Conservation (phyloP, 2,797 vertebrate genomes). For the Typhlichthys subterraneus region DNA sequence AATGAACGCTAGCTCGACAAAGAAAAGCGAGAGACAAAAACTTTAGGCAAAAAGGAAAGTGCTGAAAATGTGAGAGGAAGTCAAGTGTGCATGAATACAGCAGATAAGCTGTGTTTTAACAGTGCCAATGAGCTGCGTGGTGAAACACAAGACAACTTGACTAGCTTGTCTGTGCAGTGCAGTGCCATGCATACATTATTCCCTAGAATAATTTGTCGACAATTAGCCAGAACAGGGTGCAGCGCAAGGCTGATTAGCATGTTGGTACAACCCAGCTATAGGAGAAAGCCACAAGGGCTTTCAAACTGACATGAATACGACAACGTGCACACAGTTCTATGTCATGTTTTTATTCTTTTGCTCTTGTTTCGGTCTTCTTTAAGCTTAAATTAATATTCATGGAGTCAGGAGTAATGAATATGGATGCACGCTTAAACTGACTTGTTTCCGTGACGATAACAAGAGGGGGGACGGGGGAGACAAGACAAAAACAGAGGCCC, state of each 20-base stretch:
- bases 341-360: conserved; percentile 46
- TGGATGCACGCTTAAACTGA: conserved; percentile 60
- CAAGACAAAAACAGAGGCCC: conserved; percentile 32
- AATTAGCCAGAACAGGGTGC: conserved; percentile 70
- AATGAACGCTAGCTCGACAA: conserved; percentile 33
- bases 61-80: conserved; percentile 21
- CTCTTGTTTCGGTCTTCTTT: conserved; percentile 35
- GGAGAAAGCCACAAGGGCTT: conserved; percentile 65
- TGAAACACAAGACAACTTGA: conserved; percentile 57
- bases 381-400: conserved; percentile 72
- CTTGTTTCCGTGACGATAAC: conserved; percentile 64
- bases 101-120: conserved; percentile 64
- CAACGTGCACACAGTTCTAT: conserved; percentile 43
- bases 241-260: conserved; percentile 72
- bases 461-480: conserved; percentile 49
- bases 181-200: conserved; percentile 70
- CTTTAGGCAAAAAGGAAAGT: neutral
- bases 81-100: conserved; percentile 57
- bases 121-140: conserved; percentile 55
- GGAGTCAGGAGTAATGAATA: conserved; percentile 64
- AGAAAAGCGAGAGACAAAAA: conserved; percentile 26
- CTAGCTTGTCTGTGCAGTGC: conserved; percentile 49
- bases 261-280: conserved; percentile 66
- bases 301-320: conserved; percentile 70
- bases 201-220: conserved; percentile 73